Conservation (phyloP, 2,888 invertebrate species). For the Opisthograptis luteolata region DNA sequence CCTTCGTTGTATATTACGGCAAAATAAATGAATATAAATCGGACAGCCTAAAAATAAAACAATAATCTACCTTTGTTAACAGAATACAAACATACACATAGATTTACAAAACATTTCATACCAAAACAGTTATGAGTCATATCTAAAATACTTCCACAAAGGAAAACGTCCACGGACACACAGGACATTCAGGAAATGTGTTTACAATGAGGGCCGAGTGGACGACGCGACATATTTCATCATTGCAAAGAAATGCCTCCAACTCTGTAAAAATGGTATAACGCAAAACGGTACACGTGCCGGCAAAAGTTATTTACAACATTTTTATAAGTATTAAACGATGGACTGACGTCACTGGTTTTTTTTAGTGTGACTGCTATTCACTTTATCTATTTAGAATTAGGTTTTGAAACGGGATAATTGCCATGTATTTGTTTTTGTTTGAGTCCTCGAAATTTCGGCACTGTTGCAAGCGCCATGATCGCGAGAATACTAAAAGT, state of each 20-base stretch:
- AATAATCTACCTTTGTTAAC: neutral
- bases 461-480: no score
- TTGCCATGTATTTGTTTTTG: no score
- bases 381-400: no score
- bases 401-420: no score
- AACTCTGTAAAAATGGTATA: constrained; percentile 65
- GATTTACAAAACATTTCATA: neutral
- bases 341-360: no score
- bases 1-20: no score
- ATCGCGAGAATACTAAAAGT: no score
- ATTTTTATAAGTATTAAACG: neutral
- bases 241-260: constrained; percentile 71
- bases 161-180: constrained; percentile 58
- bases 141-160: constrained; percentile 51
- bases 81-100: neutral
- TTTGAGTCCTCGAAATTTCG: no score
- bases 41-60: neutral
- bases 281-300: constrained; percentile 60
- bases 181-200: constrained; percentile 78
- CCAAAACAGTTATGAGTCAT: constrained; percentile 27
- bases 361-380: no score
- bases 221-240: constrained; percentile 78
- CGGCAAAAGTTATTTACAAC: constrained; percentile 5
- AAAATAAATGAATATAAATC: no score
- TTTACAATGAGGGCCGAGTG: constrained; percentile 76